phyloP scores from a whole-genome alignment of 2,888 invertebrate genomes.

The Synergus itoensis region DNA sequence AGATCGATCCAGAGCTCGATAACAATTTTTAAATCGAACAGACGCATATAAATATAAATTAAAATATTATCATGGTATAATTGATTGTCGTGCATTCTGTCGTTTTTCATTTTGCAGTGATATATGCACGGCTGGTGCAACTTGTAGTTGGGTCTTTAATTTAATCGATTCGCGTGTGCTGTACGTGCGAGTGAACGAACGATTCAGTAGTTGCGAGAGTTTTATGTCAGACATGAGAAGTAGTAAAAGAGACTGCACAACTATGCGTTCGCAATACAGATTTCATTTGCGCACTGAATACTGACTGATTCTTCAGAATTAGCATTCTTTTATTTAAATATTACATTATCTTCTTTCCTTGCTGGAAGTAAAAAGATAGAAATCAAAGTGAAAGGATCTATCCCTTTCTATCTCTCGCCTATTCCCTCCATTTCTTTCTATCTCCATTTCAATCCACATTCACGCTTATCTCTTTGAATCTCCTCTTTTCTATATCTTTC shows the following conservation, averaged over 20 bases:
- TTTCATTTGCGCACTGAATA: background rate
- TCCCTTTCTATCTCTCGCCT: too few relatives aligned
- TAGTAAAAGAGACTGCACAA: slow-evolving; percentile 14
- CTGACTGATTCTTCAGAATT: background rate
- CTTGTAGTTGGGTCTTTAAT: slow-evolving; percentile 13
- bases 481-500: too few relatives aligned
- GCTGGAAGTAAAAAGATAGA: too few relatives aligned
- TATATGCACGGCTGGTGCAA: slow-evolving; percentile 20
- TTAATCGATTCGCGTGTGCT: slow-evolving; percentile 1
- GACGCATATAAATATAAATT: slow-evolving; percentile 31
- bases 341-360: background rate
- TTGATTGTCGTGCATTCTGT: slow-evolving; percentile 15
- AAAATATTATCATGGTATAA: slow-evolving; percentile 26
- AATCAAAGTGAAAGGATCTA: too few relatives aligned
- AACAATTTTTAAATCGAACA: background rate
- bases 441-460: too few relatives aligned
- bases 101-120: slow-evolving; percentile 35
- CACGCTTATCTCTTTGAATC: too few relatives aligned
- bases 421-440: too few relatives aligned
- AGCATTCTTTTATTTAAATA: background rate
- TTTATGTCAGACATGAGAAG: slow-evolving; percentile 37
- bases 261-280: background rate
- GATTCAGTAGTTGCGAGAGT: slow-evolving; percentile 36
- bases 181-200: background rate
- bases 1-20: background rate